These are phyloP conservation scores for Hesperophylax magnus DNA, from an alignment of 1,140 invertebrate species.

Conservation along the genomic window DNA sequence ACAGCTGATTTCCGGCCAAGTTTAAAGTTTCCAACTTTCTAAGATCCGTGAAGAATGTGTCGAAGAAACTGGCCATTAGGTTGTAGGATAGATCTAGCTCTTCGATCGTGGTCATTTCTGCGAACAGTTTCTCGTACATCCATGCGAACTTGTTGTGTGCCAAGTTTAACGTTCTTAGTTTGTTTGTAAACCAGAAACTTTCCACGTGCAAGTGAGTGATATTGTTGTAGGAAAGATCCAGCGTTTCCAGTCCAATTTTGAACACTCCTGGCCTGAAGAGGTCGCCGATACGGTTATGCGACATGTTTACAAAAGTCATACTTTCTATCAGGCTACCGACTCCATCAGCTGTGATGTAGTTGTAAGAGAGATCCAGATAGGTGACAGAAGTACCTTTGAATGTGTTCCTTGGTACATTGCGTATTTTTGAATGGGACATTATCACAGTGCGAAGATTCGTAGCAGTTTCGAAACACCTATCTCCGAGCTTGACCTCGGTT, in stretches of 20 bases:
- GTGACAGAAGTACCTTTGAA: background rate
- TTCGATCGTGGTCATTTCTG: background rate
- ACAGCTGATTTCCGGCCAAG: background rate
- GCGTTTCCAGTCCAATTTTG: background rate
- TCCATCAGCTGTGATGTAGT: background rate
- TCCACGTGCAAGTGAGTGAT: background rate
- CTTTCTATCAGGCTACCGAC: background rate
- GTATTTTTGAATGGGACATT: background rate
- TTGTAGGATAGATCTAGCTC: background rate
- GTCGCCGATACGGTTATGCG: background rate
- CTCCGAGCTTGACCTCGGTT: background rate
- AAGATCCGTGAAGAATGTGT: background rate
- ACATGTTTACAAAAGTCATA: background rate
- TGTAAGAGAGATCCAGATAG: background rate
- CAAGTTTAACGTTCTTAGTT: background rate
- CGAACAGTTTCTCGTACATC: background rate
- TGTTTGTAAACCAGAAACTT: background rate
- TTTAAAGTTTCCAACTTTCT: background rate
- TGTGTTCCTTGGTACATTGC: background rate
- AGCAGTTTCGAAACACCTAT: conserved; percentile 1
- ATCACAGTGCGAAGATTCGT: background rate
- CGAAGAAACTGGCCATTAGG: background rate
- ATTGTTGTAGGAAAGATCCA: background rate
- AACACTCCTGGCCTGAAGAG: background rate
- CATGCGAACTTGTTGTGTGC: background rate